Conservation (phyloP, 2,113 vertebrate genomes). For the Rhinolophus ferrumequinum region DNA sequence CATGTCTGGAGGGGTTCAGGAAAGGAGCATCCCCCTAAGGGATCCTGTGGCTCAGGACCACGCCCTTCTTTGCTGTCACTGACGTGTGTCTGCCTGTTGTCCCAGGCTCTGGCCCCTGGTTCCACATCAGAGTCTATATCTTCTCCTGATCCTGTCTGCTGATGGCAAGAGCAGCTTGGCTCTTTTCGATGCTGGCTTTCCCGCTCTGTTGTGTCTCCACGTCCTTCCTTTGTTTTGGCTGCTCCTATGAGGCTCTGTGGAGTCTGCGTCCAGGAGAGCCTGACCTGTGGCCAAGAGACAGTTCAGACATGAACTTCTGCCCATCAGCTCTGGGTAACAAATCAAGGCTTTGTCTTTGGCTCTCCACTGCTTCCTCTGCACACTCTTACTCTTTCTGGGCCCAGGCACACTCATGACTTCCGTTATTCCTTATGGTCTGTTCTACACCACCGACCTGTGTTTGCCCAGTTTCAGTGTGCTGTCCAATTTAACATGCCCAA, state of each 20-base stretch:
- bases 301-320: background rate
- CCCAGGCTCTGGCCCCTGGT: background rate
- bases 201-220: background rate
- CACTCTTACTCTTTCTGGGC: background rate
- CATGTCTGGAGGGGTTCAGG: background rate
- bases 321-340: fast-evolving
- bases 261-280: background rate
- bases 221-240: background rate
- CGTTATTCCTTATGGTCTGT: background rate
- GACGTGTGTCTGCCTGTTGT: background rate
- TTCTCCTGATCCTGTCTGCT: background rate
- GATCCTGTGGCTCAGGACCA: background rate
- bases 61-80: background rate
- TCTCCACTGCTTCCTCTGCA: background rate
- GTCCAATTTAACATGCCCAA: background rate
- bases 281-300: background rate
- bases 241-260: background rate
- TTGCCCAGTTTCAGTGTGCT: background rate
- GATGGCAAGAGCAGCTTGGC: background rate
- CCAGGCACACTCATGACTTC: background rate
- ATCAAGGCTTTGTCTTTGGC: background rate
- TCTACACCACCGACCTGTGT: no score
- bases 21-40: background rate
- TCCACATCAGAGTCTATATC: background rate
- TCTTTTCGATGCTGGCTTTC: background rate